Conservation (phyloP, 1,140 invertebrate genomes). For the Drosophila suzukii region DNA sequence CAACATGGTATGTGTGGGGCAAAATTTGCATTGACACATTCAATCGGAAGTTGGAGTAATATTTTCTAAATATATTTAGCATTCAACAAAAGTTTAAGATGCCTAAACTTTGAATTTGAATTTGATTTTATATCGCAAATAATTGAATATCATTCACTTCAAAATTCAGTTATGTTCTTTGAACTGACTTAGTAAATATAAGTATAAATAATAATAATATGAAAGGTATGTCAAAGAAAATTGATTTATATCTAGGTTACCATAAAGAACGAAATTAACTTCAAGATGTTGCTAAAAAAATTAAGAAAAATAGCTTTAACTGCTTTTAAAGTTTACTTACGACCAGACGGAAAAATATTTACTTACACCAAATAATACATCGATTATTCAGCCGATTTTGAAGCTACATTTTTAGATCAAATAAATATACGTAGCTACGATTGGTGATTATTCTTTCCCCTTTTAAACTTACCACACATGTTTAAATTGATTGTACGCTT, state of each 20-base stretch:
- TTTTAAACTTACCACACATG: background rate
- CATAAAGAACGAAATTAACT: too few relatives aligned
- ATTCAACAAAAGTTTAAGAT: background rate
- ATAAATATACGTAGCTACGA: background rate
- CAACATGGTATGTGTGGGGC: constrained; percentile 35
- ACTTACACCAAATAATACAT: background rate
- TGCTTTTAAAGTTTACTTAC: too few relatives aligned
- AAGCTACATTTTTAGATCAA: background rate
- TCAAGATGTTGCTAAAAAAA: too few relatives aligned
- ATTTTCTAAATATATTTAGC: background rate
- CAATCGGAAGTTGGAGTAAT: background rate
- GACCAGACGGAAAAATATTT: background rate
- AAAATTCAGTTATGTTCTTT: too few relatives aligned
- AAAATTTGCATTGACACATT: constrained; percentile 4
- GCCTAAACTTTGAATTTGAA: background rate
- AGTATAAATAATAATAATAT: too few relatives aligned
- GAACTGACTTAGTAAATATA: too few relatives aligned
- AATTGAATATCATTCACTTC: too few relatives aligned
- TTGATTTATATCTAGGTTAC: too few relatives aligned
- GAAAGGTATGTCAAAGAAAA: too few relatives aligned
- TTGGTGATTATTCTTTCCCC: too few relatives aligned
- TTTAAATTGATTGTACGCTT: background rate
- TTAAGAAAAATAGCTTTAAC: too few relatives aligned
- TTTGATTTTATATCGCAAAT: too few relatives aligned
- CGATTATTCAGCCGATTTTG: background rate